phyloP scores from a whole-genome alignment of 2,888 invertebrate genomes.

The Chromoteleia sp. region DNA sequence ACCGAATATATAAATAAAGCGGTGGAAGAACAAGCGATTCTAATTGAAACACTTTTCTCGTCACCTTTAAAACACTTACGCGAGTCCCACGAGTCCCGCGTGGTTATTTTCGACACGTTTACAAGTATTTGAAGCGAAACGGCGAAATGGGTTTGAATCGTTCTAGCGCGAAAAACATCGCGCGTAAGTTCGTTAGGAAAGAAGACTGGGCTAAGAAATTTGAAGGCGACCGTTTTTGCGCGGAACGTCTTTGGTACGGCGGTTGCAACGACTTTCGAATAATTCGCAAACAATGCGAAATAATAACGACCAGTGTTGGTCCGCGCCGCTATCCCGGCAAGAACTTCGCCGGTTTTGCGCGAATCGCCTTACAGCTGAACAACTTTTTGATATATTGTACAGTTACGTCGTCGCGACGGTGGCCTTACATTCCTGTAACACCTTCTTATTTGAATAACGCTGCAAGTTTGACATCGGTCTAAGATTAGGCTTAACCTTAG shows the following conservation, averaged over 20 bases:
- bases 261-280: constrained; percentile 31
- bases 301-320: constrained; percentile 44
- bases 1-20: background rate
- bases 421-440: constrained; percentile 27
- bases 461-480: background rate
- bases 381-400: constrained; percentile 57
- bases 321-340: constrained; percentile 35
- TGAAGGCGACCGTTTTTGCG: background rate
- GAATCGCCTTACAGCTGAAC: constrained; percentile 57
- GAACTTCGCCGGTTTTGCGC: constrained; percentile 43
- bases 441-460: constrained; percentile 39
- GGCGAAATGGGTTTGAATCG: background rate
- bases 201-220: background rate
- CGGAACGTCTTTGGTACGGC: background rate
- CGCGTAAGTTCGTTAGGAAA: background rate
- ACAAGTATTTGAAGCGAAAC: background rate
- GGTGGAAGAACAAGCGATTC: background rate
- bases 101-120: background rate
- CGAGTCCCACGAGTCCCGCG: no score
- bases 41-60: constrained; percentile 5
- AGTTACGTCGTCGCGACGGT: constrained; percentile 28
- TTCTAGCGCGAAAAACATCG: background rate
- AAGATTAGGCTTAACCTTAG: no score
- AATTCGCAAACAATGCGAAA: constrained; percentile 45
- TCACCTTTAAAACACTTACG: background rate